Base-by-base conservation (phyloP, 2,888 invertebrate genomes). In the Gastracanthus pulcherrimus region DNA sequence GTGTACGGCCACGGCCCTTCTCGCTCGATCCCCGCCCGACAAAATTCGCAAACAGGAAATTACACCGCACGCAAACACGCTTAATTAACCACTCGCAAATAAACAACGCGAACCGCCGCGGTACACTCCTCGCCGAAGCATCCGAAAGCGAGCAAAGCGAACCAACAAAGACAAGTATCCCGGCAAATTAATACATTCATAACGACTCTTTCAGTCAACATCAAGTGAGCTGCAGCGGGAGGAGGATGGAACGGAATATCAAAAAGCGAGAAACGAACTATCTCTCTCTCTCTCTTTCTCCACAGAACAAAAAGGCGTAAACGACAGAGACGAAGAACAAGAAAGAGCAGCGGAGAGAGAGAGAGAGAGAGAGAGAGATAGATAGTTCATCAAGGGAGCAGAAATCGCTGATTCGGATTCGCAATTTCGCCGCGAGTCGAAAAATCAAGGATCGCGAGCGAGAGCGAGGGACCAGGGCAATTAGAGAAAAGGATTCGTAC, bases 401-500 rank as follows among this genome's bases (percentile, higher is more conserved):
- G 60, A 82, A 78, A 76, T 74, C 76, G 76, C 70, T 79, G 75
- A 79, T 77, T 81, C 78, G 76, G 78, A 78, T 81, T n/a, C n/a
- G 76, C 66, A 81, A 76, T 80, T 71, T 77, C 26, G 82, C 81
- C 84, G 84, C 83, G 83, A 82, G 82, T 83, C 81, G 75, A 82
- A 78, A 74, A 77, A 81, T 69, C 45, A 45, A 77, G 75, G 31
- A 64, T 60, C 48, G 60, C 71, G 58, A 26, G 70, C n/a, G n/a
- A n/a, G n/a, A n/a, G n/a, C n/a, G n/a, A n/a, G n/a, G 60, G 69
- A 70, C 75, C 70, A 16, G 26, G 84, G 86, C 87, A 88, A 88
- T 88, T 88, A 88, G 87, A 86, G 85, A 87, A 80, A 82, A 84
- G 81, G 84, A 87, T 85, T 86, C 85, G 83, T 84, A 84, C 84